Base-by-base conservation (phyloP, 2,113 vertebrate species). In the Capra hircus region DNA sequence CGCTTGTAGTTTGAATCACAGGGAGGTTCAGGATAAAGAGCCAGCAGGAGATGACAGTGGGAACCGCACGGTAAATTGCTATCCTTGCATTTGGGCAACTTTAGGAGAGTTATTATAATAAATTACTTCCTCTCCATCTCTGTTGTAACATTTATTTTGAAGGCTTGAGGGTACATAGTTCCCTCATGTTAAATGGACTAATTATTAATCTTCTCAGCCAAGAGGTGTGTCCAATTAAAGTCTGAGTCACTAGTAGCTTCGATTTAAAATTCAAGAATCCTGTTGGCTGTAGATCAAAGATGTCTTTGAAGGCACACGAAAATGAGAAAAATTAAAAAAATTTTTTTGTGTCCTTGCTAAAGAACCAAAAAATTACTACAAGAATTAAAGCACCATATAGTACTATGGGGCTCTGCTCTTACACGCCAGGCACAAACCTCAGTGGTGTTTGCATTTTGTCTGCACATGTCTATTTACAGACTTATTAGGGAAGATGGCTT, bases 201-300 rank as follows among this genome's bases (percentile, higher is more conserved):
- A 95, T 98, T 96, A 96, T 93, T 55, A 85, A 81, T 81, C 57
- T 13, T 60, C 43, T 92, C 36, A 82, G 90, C 43, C 94, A 97
- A 94, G 92, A 92, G 52, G 77, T 95, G 48, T 84, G 60, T 92
- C 64, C 91, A 96, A 89, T 92, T 97, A 95, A 95, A 94, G 40
- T 90, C 52, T 96, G 84, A 98, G 52, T 96, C 97, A 92, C 64
- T 50, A 21, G 67, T 36, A 77, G 36, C 27, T 95, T 89, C 33
- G 0, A 95, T 91, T 96, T 94, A 96, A 97, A 95, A 95, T 94
- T 97, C 59, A 96, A 48, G 80, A 85, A 88, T 95, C 48, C 15
- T 57, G 64, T 92, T 93, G 91, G 87, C 74, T 92, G 4, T 86
- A 78, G 74, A 93, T 95, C 64, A 98, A 97, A 21, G 33, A 88